Base-by-base conservation (phyloP, 2,113 vertebrate species). In the Cygnus buccinator region DNA sequence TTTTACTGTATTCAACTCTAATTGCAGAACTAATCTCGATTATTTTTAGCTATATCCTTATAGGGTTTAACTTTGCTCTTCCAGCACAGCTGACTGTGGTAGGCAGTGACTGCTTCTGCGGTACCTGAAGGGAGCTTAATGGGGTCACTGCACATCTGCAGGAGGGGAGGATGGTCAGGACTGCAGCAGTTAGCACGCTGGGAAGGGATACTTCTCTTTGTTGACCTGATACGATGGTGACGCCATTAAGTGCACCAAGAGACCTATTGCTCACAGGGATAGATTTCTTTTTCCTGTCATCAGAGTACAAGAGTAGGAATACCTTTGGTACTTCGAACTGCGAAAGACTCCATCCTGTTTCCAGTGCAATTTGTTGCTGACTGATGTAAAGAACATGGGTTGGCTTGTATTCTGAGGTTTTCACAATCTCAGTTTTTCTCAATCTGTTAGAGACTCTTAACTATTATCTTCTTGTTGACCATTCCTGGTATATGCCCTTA, bases 1-100 rank as follows among this genome's bases (percentile, higher is more conserved):
- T 93, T 93, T 95, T 35, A 59, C 67, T 90, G 31, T 75, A 78
- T 96, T 96, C 89, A 87, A 33, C 44, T 90, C 57, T 93, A 94
- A 94, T 89, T 91, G 68, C 65, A 70, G 67, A 91, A 57, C 70
- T 92, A 31, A 94, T 61, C 48, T 79, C 84, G 50, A 57, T 76
- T 89, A 55, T 95, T 96, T 89, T 96, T 90, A 74, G 79, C 6
- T 4, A 10, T 88, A 31, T 63, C 85, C 92, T 92, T 65, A 52
- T 50, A 94, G 44, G 82, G 77, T 66, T 91, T 95, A 66, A 70
- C 70, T 93, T 82, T 96, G 28, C 48, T 93, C 46, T 57, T 91
- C 31, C 41, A 86, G 79, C 55, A 71, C 43, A 80, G 71, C 65
- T 81, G 78, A 37, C 26, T 61, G 26, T 26, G 55, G 23, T 50